Conservation (phyloP, 2,797 vertebrate genomes). For the Sternotherus odoratus region DNA sequence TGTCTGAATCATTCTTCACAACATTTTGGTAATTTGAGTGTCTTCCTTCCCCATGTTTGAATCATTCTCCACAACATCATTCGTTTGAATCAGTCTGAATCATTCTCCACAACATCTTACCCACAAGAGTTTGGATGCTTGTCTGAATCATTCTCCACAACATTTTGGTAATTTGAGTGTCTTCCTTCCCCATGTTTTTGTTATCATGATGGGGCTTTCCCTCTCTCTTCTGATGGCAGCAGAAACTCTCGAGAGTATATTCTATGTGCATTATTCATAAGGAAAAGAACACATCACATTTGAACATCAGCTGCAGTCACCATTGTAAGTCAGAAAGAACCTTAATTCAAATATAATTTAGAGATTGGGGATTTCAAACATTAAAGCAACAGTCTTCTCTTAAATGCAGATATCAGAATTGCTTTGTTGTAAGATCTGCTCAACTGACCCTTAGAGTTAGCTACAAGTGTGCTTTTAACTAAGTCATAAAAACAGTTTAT, state of each 20-base stretch:
- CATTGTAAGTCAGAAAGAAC: background rate
- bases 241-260: background rate
- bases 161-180: too few relatives aligned
- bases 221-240: background rate
- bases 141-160: background rate
- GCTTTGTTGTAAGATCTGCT: background rate
- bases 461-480: background rate
- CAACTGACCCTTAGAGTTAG: background rate
- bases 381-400: background rate
- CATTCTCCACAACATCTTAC: too few relatives aligned
- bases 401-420: background rate
- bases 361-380: background rate
- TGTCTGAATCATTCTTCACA: background rate
- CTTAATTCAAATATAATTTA: background rate
- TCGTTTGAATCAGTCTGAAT: too few relatives aligned
- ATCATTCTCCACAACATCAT: too few relatives aligned
- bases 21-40: too few relatives aligned
- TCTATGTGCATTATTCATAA: background rate
- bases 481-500: background rate
- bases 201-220: background rate
- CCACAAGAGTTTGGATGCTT: background rate
- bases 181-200: background rate
- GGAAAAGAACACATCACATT: background rate
- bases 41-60: too few relatives aligned
- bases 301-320: background rate